phyloP scores from a whole-genome alignment of 2,888 invertebrate genomes.

The Bombyx huttoni region DNA sequence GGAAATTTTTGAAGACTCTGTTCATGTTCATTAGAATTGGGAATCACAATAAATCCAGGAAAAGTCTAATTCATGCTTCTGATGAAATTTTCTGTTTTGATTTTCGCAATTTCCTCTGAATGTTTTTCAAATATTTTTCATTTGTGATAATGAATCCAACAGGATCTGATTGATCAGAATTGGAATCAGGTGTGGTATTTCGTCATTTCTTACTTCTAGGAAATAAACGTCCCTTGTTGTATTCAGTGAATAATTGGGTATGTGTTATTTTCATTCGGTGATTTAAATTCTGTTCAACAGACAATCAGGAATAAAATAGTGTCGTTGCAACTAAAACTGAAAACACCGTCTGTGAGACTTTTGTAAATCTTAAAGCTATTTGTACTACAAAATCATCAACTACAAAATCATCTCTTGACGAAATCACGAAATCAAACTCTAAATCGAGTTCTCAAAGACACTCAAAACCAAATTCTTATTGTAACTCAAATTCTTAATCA shows the following conservation, averaged over 20 bases:
- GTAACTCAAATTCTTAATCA: too few species aligned
- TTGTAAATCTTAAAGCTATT: too few species aligned
- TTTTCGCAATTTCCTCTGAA: not conserved
- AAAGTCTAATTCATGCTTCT: slow-evolving; percentile 2
- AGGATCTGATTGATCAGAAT: slow-evolving; percentile 8
- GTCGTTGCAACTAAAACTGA: too few species aligned
- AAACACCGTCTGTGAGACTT: too few species aligned
- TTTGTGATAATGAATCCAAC: slow-evolving; percentile 6
- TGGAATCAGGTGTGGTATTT: slow-evolving; percentile 2
- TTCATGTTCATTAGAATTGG: not conserved
- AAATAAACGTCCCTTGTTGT: slow-evolving; percentile 11
- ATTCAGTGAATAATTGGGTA: slow-evolving; percentile 10
- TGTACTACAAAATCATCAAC: too few species aligned
- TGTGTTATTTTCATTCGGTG: slow-evolving; percentile 9
- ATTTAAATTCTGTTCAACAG: slow-evolving; percentile 8
- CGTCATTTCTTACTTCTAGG: not conserved
- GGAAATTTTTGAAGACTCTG: too few species aligned
- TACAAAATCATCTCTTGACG: too few species aligned
- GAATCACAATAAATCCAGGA: slow-evolving; percentile 3
- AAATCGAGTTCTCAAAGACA: too few species aligned
- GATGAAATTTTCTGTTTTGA: slow-evolving; percentile 6
- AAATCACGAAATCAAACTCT: too few species aligned
- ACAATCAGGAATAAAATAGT: too few species aligned
- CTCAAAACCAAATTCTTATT: too few species aligned
- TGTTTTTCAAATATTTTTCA: slow-evolving; percentile 3